Conservation (phyloP, 2,113 vertebrate species). For the Plecturocebus donacophilus region DNA sequence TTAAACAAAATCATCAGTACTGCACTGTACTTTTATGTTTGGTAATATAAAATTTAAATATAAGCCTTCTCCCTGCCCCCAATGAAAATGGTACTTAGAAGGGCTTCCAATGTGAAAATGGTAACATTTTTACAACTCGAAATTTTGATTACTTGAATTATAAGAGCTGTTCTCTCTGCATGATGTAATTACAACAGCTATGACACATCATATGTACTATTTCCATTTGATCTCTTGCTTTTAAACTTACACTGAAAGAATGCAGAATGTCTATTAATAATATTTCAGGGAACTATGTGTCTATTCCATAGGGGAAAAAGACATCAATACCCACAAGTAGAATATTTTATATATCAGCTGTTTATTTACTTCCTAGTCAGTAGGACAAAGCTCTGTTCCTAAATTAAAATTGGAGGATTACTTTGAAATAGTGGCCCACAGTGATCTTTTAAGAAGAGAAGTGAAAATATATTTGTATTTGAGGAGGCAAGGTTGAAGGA, state of each 20-base stretch:
- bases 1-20: conserved; percentile 19
- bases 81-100: conserved; percentile 28
- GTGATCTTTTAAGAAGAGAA: conserved; percentile 37
- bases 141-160: conserved; percentile 31
- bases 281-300: conserved; percentile 20
- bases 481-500: conserved; percentile 36
- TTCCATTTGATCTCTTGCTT: conserved; percentile 14
- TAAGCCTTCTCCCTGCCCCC: conserved; percentile 51
- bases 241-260: conserved; percentile 33
- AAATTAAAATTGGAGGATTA: conserved; percentile 45
- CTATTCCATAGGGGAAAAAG: neutral
- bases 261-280: neutral
- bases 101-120: conserved; percentile 28
- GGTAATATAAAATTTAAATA: conserved; percentile 66
- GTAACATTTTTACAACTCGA: conserved; percentile 8
- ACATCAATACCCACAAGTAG: neutral
- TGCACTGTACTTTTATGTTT: conserved; percentile 63
- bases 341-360: neutral
- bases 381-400: conserved; percentile 39
- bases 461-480: conserved; percentile 46
- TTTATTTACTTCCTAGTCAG: conserved; percentile 47
- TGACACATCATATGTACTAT: neutral
- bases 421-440: neutral
- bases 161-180: neutral
- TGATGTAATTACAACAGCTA: neutral